These are phyloP conservation scores for Enteromius afrohamiltoni DNA, from an alignment of 2,797 vertebrate species.

Conservation along the genomic window DNA sequence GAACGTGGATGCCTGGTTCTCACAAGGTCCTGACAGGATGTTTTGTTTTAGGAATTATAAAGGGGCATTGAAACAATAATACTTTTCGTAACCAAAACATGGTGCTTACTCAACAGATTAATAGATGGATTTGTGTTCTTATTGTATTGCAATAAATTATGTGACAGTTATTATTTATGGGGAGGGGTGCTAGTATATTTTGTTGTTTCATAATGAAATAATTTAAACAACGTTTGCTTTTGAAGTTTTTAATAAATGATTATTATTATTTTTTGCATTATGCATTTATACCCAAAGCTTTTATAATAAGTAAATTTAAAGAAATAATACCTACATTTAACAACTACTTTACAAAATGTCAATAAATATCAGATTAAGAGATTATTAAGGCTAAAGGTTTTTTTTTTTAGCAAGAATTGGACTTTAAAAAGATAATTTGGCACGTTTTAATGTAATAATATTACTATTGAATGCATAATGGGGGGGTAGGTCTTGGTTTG, in stretches of 20 bases:
- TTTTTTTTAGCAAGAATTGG: not conserved
- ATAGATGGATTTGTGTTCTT: not conserved
- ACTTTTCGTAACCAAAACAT: slow-evolving; percentile 58
- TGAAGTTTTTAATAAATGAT: not conserved
- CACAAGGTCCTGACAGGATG: slow-evolving; percentile 66
- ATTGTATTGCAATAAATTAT: not conserved
- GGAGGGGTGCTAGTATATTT: not conserved
- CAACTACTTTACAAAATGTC: too few species aligned
- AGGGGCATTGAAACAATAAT: slow-evolving; percentile 56
- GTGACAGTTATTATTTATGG: not conserved
- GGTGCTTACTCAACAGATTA: not conserved
- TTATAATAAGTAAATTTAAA: not conserved
- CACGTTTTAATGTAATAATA: not conserved
- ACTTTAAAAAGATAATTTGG: not conserved
- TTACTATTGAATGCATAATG: not conserved
- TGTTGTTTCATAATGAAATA: not conserved
- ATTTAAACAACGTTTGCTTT: not conserved
- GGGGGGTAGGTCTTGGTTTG: not conserved
- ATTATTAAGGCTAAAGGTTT: not conserved
- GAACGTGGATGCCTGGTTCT: slow-evolving; percentile 60
- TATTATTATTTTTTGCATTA: not conserved
- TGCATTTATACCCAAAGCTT: not conserved
- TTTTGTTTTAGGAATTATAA: slow-evolving; percentile 66
- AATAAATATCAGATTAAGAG: too few species aligned
- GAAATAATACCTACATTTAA: not conserved